phyloP scores from a whole-genome alignment of 2,113 vertebrate genomes.

The Macaca mulatta region DNA sequence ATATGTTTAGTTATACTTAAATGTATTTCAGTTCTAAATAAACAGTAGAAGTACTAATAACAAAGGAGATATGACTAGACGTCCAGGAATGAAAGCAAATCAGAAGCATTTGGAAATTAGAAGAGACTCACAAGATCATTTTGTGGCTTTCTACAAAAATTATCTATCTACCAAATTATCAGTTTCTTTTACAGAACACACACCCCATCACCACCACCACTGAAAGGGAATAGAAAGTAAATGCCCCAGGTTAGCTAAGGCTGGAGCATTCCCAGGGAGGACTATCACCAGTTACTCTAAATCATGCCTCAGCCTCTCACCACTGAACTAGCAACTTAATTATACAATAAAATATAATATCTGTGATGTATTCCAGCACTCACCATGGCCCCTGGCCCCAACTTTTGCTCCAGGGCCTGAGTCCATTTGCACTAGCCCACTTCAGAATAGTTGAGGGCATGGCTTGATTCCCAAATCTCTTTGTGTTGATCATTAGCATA shows the following conservation, averaged over 20 bases:
- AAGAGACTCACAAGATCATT: background rate
- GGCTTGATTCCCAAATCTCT: background rate
- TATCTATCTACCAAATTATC: background rate
- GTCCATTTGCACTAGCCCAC: background rate
- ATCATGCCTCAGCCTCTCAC: background rate
- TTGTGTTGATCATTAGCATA: background rate
- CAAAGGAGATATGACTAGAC: background rate
- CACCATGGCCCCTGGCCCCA: background rate
- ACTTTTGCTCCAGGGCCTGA: background rate
- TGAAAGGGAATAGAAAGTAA: background rate
- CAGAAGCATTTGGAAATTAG: background rate
- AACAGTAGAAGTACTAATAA: background rate
- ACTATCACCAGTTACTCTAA: background rate
- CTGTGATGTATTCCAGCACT: background rate
- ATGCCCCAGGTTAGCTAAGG: background rate
- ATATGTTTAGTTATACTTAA: background rate
- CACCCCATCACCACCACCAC: background rate
- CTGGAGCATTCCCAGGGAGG: background rate
- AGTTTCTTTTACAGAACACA: background rate
- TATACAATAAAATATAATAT: background rate
- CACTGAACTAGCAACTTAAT: background rate
- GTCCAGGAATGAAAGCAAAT: background rate
- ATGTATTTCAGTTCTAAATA: slow-evolving; percentile 10
- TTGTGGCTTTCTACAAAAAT: background rate
- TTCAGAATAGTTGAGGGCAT: background rate